phyloP scores from a whole-genome alignment of 2,888 invertebrate genomes.

The Buathra laborator region DNA sequence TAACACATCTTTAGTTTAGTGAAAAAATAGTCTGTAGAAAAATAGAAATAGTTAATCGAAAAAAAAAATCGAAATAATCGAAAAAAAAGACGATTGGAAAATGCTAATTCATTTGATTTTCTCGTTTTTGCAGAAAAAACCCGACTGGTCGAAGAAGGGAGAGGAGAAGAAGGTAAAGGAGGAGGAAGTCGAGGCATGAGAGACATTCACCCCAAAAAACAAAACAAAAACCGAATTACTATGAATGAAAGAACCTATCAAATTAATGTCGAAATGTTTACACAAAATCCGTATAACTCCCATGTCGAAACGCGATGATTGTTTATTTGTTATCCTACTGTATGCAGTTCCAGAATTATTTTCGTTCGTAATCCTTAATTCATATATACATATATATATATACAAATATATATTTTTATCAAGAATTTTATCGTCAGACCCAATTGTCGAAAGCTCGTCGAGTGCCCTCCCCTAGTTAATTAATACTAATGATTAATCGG shows the following conservation, averaged over 20 bases:
- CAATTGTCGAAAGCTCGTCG: conserved; percentile 32
- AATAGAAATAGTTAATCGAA: conserved; percentile 10
- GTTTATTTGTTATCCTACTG: conserved; percentile 42
- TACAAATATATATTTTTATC: conserved; percentile 49
- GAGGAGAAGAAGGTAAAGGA: conserved; percentile 95
- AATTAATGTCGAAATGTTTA: conserved; percentile 25
- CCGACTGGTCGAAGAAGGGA: conserved; percentile 97
- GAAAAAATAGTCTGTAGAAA: conserved; percentile 30
- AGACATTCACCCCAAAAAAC: conserved; percentile 52
- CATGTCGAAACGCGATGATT: conserved; percentile 21
- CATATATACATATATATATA: conserved; percentile 18
- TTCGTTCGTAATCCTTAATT: conserved; percentile 34
- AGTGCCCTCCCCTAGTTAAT: conserved; percentile 45
- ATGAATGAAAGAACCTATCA: conserved; percentile 45
- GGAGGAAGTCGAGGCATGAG: conserved; percentile 93
- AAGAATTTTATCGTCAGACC: conserved; percentile 35
- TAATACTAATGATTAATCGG: conserved; percentile 46
- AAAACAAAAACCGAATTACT: conserved; percentile 32
- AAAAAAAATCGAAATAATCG: too few relatives aligned
- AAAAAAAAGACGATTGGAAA: conserved; percentile 5
- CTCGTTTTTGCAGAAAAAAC: conserved; percentile 93
- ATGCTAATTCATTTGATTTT: conserved; percentile 66
- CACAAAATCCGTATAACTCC: conserved; percentile 36
- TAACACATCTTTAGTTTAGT: conserved; percentile 22
- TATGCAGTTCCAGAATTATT: conserved; percentile 51